Percentiles rank a stretch among this genome's conserved stretches.
These are phyloP conservation scores for Oreochromis grahami DNA, from an alignment of 2,797 vertebrate species.

Conservation along the genomic window DNA sequence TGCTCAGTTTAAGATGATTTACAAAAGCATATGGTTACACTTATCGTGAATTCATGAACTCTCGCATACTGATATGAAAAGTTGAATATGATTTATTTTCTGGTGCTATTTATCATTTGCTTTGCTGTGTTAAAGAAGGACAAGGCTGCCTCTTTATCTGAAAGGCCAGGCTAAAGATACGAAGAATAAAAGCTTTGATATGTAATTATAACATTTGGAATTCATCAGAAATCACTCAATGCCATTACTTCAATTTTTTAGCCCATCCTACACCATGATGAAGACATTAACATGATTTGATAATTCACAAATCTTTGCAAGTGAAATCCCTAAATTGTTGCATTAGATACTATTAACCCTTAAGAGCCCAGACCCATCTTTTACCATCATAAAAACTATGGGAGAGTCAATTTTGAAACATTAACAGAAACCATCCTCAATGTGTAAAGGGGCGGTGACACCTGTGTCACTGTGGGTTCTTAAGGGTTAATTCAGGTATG, in stretches of 20 bases:
- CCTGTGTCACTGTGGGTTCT: too few species aligned
- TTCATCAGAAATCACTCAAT: not conserved
- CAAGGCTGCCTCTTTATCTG: not conserved
- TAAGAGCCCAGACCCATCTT: too few species aligned
- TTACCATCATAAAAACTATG: too few species aligned
- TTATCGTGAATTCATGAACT: not conserved
- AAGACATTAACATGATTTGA: not conserved
- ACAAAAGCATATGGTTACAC: constrained; percentile 18
- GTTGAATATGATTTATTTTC: not conserved
- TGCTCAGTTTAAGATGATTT: constrained; percentile 35
- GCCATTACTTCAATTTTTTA: not conserved
- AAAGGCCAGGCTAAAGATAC: not conserved
- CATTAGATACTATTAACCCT: not conserved
- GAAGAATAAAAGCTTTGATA: not conserved
- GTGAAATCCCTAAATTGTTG: not conserved
- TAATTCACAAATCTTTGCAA: not conserved
- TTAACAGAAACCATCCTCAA: too few species aligned
- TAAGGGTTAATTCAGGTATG: not conserved
- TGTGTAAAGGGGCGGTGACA: too few species aligned
- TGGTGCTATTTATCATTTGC: not conserved
- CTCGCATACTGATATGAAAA: not conserved
- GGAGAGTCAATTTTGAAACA: too few species aligned
- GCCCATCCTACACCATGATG: not conserved
- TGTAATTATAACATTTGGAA: not conserved
- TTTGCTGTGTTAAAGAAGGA: not conserved